phyloP scores from a whole-genome alignment of 2,113 vertebrate genomes.

The Loxodonta africana region DNA sequence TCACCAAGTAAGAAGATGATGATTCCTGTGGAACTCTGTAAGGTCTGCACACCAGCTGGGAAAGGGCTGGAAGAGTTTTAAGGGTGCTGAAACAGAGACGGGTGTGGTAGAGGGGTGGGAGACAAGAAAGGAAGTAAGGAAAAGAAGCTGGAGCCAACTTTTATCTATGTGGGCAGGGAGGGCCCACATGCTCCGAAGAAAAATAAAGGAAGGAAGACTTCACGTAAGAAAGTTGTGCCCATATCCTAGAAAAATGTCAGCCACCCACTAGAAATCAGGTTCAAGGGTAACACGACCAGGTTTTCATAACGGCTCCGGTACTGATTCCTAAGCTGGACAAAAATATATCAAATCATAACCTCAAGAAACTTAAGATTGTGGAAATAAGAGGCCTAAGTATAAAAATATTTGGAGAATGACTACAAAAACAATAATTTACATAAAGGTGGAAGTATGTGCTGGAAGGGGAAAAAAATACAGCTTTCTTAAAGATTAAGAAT shows the following conservation, averaged over 20 bases:
- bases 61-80: background rate
- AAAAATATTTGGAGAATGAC: slow-evolving; percentile 9
- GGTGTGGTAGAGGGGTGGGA: no score
- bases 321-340: background rate
- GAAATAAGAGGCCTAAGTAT: background rate
- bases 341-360: background rate
- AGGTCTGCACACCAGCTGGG: background rate
- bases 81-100: background rate
- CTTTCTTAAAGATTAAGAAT: background rate
- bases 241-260: background rate
- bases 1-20: background rate
- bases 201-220: background rate
- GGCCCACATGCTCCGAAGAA: background rate
- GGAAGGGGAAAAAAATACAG: background rate
- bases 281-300: background rate
- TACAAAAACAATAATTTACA: background rate
- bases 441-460: background rate
- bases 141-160: background rate
- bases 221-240: background rate
- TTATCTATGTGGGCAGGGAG: background rate
- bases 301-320: background rate
- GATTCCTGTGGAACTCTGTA: background rate
- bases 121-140: background rate
- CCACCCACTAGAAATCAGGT: background rate
- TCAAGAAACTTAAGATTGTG: background rate